phyloP scores from a whole-genome alignment of 2,797 vertebrate species.

The Myoxocephalus aenaeus region DNA sequence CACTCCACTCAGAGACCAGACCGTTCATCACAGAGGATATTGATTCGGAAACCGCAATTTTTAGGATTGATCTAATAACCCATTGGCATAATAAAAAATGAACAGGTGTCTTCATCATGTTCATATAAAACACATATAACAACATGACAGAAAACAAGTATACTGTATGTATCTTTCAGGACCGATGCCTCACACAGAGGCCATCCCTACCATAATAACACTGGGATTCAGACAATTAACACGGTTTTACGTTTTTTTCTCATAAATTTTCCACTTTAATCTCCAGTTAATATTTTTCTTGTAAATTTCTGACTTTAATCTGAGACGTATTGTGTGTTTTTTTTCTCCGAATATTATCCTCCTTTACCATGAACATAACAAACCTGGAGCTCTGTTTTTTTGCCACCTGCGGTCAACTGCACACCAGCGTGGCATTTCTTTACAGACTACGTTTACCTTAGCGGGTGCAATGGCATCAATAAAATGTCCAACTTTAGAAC shows the following conservation, averaged over 20 bases:
- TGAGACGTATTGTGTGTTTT: background rate
- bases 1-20: background rate
- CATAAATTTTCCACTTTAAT: no score
- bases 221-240: no score
- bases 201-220: background rate
- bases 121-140: background rate
- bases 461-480: background rate
- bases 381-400: background rate
- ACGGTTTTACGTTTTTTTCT: no score
- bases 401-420: background rate
- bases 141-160: background rate
- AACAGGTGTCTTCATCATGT: background rate
- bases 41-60: background rate
- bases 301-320: background rate
- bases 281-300: no score
- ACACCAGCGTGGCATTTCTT: background rate
- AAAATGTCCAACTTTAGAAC: background rate
- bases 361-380: background rate
- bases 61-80: background rate
- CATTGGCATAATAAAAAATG: background rate
- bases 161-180: background rate
- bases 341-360: background rate
- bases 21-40: background rate
- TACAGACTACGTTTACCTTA: background rate
- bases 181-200: background rate